A percentile compares a stretch with the other conserved stretches of the same genome.
Evolutionary conservation across 2,113 vertebrate species (phyloP).

Genomic region (Eurypyga helias): DNA sequence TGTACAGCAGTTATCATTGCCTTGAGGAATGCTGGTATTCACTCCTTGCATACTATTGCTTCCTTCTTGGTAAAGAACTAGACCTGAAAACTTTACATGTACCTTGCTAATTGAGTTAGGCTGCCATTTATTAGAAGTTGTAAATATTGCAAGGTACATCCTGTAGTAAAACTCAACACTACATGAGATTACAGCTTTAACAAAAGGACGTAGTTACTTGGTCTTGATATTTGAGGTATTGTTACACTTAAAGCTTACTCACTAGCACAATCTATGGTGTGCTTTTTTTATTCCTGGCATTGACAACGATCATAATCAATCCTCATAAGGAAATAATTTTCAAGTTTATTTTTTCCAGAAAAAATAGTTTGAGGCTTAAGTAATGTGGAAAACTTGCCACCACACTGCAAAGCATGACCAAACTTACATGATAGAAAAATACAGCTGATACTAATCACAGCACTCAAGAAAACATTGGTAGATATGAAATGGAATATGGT

Average conservation of each 20-base stretch:
- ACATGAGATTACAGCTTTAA: not conserved
- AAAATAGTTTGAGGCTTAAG: not conserved
- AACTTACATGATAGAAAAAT: not conserved
- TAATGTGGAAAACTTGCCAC: not conserved
- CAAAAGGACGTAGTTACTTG: not conserved
- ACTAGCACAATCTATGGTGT: not conserved
- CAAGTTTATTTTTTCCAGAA: not conserved
- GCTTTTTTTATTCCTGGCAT: not conserved
- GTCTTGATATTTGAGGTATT: not conserved
- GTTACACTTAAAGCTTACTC: not conserved
- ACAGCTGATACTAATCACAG: rapidly evolving
- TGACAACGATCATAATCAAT: not conserved
- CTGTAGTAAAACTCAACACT: not conserved
- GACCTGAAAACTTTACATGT: not conserved
- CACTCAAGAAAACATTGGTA: not conserved
- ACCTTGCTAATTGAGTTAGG: not conserved
- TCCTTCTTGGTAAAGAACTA: not conserved
- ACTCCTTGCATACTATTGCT: not conserved
- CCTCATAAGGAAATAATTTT: not conserved
- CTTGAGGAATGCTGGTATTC: not conserved
- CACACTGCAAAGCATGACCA: not conserved
- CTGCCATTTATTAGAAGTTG: not conserved
- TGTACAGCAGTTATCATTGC: not conserved
- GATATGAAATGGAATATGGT: not conserved
- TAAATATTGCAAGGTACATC: not conserved